These are phyloP conservation scores for Galeopsomyia nigrocyanea DNA, from an alignment of 2,888 invertebrate genomes.

Conservation along the genomic window DNA sequence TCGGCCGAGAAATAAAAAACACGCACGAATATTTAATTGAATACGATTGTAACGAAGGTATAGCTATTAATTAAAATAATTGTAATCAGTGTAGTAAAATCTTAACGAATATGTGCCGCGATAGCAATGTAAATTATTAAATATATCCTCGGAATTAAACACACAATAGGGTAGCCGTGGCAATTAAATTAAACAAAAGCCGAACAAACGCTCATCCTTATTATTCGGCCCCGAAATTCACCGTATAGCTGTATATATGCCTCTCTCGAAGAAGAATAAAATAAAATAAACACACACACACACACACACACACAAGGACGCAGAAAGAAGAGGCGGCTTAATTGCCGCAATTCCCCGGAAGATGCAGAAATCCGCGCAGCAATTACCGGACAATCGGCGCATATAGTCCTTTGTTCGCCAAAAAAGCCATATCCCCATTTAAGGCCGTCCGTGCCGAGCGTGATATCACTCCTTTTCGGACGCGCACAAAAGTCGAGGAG, in stretches of 20 bases:
- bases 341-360: slow-evolving; percentile 36
- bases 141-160: too few species aligned
- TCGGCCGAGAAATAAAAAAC: too few species aligned
- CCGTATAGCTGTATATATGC: background rate
- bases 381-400: slow-evolving; percentile 31
- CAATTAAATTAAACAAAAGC: slow-evolving; percentile 8
- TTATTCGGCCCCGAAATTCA: slow-evolving; percentile 25
- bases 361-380: slow-evolving; percentile 25
- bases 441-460: slow-evolving; percentile 16
- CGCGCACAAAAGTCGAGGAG: slow-evolving; percentile 10
- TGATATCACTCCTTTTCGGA: slow-evolving; percentile 14
- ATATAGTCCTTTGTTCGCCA: slow-evolving; percentile 14
- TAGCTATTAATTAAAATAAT: too few species aligned
- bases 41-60: too few species aligned
- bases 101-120: background rate
- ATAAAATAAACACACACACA: too few species aligned
- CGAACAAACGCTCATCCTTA: background rate
- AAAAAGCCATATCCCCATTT: slow-evolving; percentile 30
- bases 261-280: too few species aligned
- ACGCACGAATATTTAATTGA: too few species aligned
- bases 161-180: too few species aligned
- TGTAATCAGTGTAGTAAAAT: too few species aligned
- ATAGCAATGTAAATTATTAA: background rate
- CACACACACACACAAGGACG: background rate
- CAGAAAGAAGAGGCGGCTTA: background rate